These are phyloP conservation scores for Paelopatides confundens DNA, from an alignment of 53 echinoderm and acorn worm species.

Conservation along the genomic window DNA sequence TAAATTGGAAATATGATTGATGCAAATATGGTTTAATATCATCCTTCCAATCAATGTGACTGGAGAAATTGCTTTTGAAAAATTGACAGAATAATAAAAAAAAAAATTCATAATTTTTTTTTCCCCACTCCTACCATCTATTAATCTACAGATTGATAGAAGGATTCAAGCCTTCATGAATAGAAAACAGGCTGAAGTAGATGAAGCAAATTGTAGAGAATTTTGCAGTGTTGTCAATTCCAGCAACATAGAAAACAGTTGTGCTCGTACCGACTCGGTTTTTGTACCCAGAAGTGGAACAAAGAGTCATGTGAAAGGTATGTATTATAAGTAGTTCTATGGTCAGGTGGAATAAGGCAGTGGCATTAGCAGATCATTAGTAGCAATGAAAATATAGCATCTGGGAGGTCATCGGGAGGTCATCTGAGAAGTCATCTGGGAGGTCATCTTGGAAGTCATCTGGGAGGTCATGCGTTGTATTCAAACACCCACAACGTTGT, in stretches of 20 bases:
- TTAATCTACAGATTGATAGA: conserved; percentile 75
- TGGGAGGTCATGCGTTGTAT: too few relatives aligned
- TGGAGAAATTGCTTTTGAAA: not conserved
- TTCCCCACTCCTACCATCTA: not conserved
- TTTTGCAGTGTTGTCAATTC: conserved; percentile 66
- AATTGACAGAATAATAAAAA: not conserved
- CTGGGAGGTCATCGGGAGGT: too few relatives aligned
- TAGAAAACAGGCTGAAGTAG: conserved; percentile 85
- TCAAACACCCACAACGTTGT: too few relatives aligned
- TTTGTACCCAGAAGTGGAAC: conserved; percentile 75
- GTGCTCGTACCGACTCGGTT: conserved; percentile 91
- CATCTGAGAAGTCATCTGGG: too few relatives aligned
- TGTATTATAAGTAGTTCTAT: too few relatives aligned
- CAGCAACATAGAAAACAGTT: conserved; percentile 38
- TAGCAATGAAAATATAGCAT: too few relatives aligned
- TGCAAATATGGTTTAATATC: not conserved
- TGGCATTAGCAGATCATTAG: too few relatives aligned
- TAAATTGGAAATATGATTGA: too few relatives aligned
- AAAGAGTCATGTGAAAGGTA: conserved; percentile 97
- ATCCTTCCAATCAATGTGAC: not conserved
- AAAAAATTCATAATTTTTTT: not conserved
- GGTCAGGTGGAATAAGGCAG: too few relatives aligned
- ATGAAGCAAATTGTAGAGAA: conserved; percentile 83
- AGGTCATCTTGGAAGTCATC: too few relatives aligned
- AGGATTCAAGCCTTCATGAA: conserved; percentile 92